phyloP scores from a whole-genome alignment of 2,113 vertebrate species.

The Heteronetta atricapilla region DNA sequence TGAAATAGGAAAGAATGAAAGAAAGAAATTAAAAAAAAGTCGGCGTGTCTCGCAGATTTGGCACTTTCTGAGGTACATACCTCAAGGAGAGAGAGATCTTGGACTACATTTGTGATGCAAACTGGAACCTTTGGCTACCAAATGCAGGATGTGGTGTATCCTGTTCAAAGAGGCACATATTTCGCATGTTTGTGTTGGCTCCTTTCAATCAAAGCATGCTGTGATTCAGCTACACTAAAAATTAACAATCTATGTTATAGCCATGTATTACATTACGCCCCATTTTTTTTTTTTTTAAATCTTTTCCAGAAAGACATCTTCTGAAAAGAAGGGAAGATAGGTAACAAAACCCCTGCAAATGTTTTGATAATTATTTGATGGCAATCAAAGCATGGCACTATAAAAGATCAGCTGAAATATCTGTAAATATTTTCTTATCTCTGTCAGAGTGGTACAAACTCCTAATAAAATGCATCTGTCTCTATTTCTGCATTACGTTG shows the following conservation, averaged over 20 bases:
- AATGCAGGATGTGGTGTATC: conserved; percentile 79
- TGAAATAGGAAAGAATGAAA: neutral
- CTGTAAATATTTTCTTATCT: conserved; percentile 63
- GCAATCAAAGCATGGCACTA: conserved; percentile 45
- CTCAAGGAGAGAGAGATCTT: conserved; percentile 56
- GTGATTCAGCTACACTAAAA: conserved; percentile 73
- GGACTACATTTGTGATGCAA: conserved; percentile 72
- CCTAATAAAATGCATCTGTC: conserved; percentile 30
- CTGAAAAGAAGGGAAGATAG: conserved; percentile 22
- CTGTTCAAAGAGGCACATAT: conserved; percentile 77
- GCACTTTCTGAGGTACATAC: conserved; percentile 53
- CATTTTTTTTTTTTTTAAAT: neutral
- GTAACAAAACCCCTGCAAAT: conserved; percentile 38
- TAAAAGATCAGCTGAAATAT: conserved; percentile 54
- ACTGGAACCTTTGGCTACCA: conserved; percentile 71
- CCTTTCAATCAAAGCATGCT: conserved; percentile 69
- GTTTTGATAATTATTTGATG: conserved; percentile 15
- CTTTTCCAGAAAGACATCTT: conserved; percentile 53
- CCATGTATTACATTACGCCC: conserved; percentile 57
- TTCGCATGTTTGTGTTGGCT: conserved; percentile 78
- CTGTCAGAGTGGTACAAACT: neutral
- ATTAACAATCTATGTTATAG: conserved; percentile 72
- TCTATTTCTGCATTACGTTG: neutral
- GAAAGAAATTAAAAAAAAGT: neutral
- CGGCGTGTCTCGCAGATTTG: conserved; percentile 21